phyloP scores from a whole-genome alignment of 2,797 vertebrate species.

The Scomberomorus guttatus region DNA sequence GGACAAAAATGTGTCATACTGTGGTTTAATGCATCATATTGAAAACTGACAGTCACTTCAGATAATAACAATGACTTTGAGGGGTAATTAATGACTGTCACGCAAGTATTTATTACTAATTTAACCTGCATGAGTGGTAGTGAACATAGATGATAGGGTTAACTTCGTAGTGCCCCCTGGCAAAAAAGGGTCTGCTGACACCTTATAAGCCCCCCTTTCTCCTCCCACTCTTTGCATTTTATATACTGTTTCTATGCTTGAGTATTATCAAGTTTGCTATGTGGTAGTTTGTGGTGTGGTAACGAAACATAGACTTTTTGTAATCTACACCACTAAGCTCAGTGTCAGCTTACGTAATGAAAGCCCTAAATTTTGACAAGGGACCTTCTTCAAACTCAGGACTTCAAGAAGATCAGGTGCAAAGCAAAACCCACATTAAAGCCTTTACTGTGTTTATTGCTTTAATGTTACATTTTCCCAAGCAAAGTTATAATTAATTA shows the following conservation, averaged over 20 bases:
- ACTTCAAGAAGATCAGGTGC: neutral
- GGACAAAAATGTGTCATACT: neutral
- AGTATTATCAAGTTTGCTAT: neutral
- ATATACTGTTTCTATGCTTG: neutral
- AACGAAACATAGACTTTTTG: neutral
- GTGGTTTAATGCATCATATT: neutral
- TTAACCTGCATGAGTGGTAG: neutral
- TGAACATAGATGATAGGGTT: neutral
- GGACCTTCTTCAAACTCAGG: too few species aligned
- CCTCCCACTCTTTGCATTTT: neutral
- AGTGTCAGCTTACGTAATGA: fast-evolving
- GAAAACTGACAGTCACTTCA: too few species aligned
- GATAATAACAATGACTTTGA: too few species aligned
- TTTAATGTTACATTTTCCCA: too few species aligned
- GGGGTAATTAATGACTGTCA: neutral
- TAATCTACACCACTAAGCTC: neutral
- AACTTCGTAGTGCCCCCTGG: neutral
- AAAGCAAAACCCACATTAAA: neutral
- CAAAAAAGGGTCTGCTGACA: neutral
- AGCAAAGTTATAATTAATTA: neutral
- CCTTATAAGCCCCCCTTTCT: too few species aligned
- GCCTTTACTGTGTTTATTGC: too few species aligned
- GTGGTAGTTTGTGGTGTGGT: neutral
- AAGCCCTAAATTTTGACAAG: neutral
- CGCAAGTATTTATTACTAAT: neutral